Base-by-base conservation (phyloP, 2,797 vertebrate species). In the Peromyscus nudipes region DNA sequence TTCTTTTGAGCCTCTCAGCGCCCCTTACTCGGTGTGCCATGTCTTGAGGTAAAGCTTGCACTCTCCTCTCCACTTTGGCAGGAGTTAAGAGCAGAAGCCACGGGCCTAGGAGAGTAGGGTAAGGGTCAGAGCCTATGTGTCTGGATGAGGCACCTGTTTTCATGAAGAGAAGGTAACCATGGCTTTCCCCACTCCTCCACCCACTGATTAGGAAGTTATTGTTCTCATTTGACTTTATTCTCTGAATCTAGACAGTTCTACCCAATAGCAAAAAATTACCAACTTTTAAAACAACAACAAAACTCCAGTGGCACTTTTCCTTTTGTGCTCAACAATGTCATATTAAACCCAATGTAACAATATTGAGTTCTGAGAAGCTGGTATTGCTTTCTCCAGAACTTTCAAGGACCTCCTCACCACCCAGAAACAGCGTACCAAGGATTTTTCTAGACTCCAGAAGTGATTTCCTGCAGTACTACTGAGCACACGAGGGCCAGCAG, bases 281-380 rank as follows among this genome's bases (percentile, higher is more conserved):
- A 75, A n/a, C 43, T 16, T 90, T 95, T 62, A 40, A 89, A 73
- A 92, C 43, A 62, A 76, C 71, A 94, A 84, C 34, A 86, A 31
- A 86, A 52, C 10, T 49, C 19, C 43, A 23, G 2, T n/a, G 17
- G 7, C 29, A 37, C 34, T 37, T 37, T 94, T 60, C 62, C 5
- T 43, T n/a, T 31, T 57, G 84, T 43, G 55, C n/a, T 87, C 80
- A 80, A 29, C 69, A 49, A 2, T 83, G 25, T 25, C n/a, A 57
- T 46, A 40, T 57, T 91, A 62, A 89, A 75, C 27, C 43, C 40
- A 40, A 81, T 17, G 12, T 37, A 65, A 83, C 11, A 71, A 37
- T 6, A n/a, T 13, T 25, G n/a, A 73, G 87, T 16, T 34, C 25
- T 31, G 34, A n/a, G 23, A 34, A 65, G 27, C 1, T 55, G 73